Percentiles rank a stretch among this genome's conserved stretches.
These are phyloP conservation scores for Melipona bicolor DNA, from an alignment of 2,888 invertebrate species.

Conservation along the genomic window DNA sequence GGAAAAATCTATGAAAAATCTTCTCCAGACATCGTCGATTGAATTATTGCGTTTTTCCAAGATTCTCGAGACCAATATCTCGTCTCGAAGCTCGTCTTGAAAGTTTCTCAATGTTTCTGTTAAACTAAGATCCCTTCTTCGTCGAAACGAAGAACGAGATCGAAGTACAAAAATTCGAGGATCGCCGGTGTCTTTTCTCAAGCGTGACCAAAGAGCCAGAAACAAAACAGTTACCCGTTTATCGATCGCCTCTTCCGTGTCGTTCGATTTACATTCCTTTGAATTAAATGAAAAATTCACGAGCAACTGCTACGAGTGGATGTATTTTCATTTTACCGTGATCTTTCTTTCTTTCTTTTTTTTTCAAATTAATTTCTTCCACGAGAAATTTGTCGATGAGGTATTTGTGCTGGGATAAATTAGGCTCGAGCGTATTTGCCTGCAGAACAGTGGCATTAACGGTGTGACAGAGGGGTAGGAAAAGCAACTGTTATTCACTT, in stretches of 20 bases:
- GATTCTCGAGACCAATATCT: no score
- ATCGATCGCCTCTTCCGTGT: not conserved
- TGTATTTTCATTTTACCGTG: not conserved
- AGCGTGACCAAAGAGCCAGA: no score
- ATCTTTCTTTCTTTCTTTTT: no score
- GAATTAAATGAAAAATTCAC: not conserved
- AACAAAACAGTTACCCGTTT: not conserved
- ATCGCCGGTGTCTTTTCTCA: not conserved
- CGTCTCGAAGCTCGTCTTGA: no score
- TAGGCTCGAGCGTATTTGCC: not conserved
- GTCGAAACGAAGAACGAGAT: not conserved
- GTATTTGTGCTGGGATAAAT: not conserved
- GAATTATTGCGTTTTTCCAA: no score
- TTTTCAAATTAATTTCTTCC: no score
- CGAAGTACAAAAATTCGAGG: not conserved
- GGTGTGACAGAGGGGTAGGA: constrained; percentile 13
- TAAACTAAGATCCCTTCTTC: not conserved
- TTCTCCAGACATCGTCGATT: no score
- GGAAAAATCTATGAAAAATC: no score
- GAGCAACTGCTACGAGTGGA: no score
- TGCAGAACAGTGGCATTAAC: constrained; percentile 18
- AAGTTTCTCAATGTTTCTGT: no score
- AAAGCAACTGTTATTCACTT: constrained; percentile 58
- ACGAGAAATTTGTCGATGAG: not conserved
- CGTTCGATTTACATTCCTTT: not conserved